Evolutionary conservation across 2,888 invertebrate species (phyloP).

Genomic region (Idaea aversata): DNA sequence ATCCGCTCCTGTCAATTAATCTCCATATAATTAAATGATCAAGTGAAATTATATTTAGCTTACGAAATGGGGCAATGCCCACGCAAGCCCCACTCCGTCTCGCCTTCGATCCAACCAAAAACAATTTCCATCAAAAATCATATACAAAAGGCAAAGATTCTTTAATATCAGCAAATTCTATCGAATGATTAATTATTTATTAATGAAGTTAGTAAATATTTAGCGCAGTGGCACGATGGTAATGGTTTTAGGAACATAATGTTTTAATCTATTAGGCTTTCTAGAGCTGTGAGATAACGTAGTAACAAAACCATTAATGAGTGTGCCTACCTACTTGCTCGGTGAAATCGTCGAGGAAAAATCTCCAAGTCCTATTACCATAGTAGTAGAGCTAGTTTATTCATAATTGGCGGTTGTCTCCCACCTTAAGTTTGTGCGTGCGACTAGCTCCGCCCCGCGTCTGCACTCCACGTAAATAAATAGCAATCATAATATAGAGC

Average conservation of each 20-base stretch:
- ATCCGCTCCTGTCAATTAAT: conserved; percentile 71
- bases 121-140: background rate
- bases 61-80: conserved; percentile 71
- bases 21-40: conserved; percentile 80
- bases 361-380: conserved; percentile 73
- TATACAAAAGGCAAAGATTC: background rate
- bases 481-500: conserved; percentile 64
- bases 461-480: conserved; percentile 56
- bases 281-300: conserved; percentile 63
- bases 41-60: conserved; percentile 78
- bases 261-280: conserved; percentile 49
- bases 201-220: background rate
- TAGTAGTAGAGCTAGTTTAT: conserved; percentile 76
- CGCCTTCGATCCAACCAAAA: conserved; percentile 33
- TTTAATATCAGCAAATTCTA: background rate
- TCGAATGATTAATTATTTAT: background rate
- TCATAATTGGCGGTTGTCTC: conserved; percentile 73
- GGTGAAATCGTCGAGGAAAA: conserved; percentile 76
- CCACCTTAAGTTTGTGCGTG: conserved; percentile 54
- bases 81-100: conserved; percentile 50
- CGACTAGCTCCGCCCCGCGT: conserved; percentile 50
- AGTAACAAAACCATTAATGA: conserved; percentile 73
- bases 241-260: conserved; percentile 4
- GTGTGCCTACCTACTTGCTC: conserved; percentile 44
- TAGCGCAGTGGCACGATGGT: background rate